Evolutionary conservation across 2,888 invertebrate genomes (phyloP), one percentile per base, ranked within the genome.

Genomic region (Diploptera punctata): DNA sequence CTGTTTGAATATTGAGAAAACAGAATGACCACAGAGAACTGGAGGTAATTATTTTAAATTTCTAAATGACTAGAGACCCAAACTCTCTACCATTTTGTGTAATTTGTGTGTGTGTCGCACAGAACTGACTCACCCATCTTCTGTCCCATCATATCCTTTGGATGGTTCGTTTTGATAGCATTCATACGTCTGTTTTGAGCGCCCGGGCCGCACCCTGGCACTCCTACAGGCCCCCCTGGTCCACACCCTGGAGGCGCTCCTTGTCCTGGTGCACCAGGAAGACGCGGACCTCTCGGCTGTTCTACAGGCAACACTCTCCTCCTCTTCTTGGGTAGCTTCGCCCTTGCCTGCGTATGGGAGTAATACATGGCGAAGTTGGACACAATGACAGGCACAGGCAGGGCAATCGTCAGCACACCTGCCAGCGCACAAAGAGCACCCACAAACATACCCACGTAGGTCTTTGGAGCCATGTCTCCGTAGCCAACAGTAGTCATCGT

Each of bases 401-500:
- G 90, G 80, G 99, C 99, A 86, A 99, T 97, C 82, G 98, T 99
- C 80, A 99, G 88, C 82, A 99, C 99, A 85, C 99, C 99, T 81
- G 98, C 97, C 77, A 99, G 88, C 76, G 99, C 99, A 85, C 99
- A 99, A 65, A 99, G 88, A 18, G 98, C 97, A 77, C 98, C 98
- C 77, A 98, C 98, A 82, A 98, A 97, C 98, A 98, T 98, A 77
- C 98, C 98, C 76, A 97, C 93, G 83, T 98, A 98, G 54, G 98
- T 98, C 84, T 98, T 98, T 75, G 98, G 98, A 78, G 94, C 97
- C 97, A 98, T 98, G 84, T 98, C 98, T 73, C 98, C 98, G 83
- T 98, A 99, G 57, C 98, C 98, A 73, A 98, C 98, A 0, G 97
- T 97, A 78, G 98, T 99, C 98, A 99, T 98, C 77, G 98, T 98